Base-by-base conservation (phyloP, 2,797 vertebrate species). In the Ptychobarbus kaznakovi region DNA sequence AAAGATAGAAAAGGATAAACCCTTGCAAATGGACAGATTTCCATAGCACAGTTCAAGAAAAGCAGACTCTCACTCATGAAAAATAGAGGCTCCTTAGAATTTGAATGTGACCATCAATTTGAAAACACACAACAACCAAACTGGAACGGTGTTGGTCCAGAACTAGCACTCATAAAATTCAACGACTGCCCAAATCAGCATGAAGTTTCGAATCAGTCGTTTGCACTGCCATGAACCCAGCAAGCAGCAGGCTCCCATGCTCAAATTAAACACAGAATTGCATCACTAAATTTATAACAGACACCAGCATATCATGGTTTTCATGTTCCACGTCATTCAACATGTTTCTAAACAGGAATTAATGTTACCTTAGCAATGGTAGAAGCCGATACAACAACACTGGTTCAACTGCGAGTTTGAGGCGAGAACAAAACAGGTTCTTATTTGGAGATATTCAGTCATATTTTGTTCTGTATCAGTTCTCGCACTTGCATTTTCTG, bases 151-250 rank as follows among this genome's bases (percentile, higher is more conserved):
- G 25, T 40, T 87, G 66, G 70, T 79, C 84, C 77, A 80, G 86
- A 84, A 90, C 75, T 76, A 61, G 85, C 73, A 49, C 83, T 89
- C 86, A 84, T 88, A 53, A 87, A 91, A 91, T 91, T 91, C 90
- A 89, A 87, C 89, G 87, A 86, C 83, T 83, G 76, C 68, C 44
- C 68, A 79, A 80, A 88, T 86, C 86, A 78, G 81, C 77, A 53
- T 80, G 46, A 49, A 80, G 86, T 88, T 89, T 91, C 82, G 87
- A 90, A 90, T 88, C 77, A 87, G 87, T 85, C 85, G 90, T 87
- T 82, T 87, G 68, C 83, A 85, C 83, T 78, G 88, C 84, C 84
- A 86, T 89, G 89, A 90, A 90, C 87, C 16, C 88, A 86, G 66
- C 69, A 90, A 87, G 78, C 68, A 78, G 61, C 49, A 53, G 49